Evolutionary conservation across 2,113 vertebrate species (phyloP).

Genomic region (Lophochroa leadbeateri): DNA sequence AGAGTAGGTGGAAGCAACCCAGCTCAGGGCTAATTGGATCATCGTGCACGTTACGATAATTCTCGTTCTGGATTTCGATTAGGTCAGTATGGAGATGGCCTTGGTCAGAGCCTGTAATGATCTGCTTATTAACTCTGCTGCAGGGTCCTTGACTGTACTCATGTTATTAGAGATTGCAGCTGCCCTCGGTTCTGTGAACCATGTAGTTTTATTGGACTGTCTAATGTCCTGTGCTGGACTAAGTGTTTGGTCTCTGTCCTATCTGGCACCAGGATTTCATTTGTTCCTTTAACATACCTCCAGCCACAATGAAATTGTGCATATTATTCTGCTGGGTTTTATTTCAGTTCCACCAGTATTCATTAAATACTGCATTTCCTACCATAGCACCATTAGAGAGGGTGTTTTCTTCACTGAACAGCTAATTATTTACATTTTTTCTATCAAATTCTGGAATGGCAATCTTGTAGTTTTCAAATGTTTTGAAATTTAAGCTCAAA

Average conservation of each 20-base stretch:
- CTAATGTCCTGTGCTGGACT: slow-evolving; percentile 58
- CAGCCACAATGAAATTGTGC: not conserved
- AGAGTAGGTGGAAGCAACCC: slow-evolving; percentile 72
- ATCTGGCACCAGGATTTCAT: slow-evolving; percentile 2
- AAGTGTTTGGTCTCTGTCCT: slow-evolving; percentile 40
- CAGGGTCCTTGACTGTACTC: slow-evolving; percentile 74
- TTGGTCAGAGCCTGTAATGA: slow-evolving; percentile 79
- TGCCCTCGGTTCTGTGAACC: slow-evolving; percentile 69
- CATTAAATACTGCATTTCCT: not conserved
- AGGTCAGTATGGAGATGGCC: slow-evolving; percentile 78
- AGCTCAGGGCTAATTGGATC: slow-evolving; percentile 78
- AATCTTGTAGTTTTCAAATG: not conserved
- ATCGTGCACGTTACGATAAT: slow-evolving; percentile 75
- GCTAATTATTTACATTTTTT: not conserved
- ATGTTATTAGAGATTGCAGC: slow-evolving; percentile 74
- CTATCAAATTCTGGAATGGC: not conserved
- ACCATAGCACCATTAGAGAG: not conserved
- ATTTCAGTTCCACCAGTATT: not conserved
- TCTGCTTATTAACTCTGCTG: slow-evolving; percentile 80
- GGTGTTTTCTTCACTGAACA: not conserved
- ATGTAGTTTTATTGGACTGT: slow-evolving; percentile 66
- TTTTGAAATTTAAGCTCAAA: not conserved
- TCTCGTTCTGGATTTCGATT: slow-evolving; percentile 78
- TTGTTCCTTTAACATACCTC: slow-evolving; percentile 5
- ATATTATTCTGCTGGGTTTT: not conserved